A percentile compares a stretch with the other conserved stretches of the same genome.
phyloP scores from a whole-genome alignment of 1,140 invertebrate species.

The Philotrypesis tridentata region DNA sequence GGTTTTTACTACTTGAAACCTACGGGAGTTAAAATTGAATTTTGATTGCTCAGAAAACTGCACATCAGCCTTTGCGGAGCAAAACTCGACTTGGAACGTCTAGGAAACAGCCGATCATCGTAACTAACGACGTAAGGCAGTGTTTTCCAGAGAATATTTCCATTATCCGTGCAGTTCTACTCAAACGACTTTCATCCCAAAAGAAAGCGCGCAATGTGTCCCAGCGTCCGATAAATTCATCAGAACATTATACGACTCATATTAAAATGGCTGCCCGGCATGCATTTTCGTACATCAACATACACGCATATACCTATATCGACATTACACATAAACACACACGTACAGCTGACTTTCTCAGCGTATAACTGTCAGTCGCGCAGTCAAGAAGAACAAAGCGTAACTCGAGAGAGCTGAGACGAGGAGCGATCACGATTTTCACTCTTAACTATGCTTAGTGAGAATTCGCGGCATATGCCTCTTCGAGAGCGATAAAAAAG shows the following conservation, averaged over 20 bases:
- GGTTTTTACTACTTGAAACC: too few species aligned
- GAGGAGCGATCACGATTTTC: neutral
- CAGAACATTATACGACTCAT: neutral
- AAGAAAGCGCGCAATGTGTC: neutral
- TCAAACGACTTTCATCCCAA: neutral
- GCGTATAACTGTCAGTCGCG: neutral
- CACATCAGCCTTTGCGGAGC: too few species aligned
- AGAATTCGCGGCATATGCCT: neutral
- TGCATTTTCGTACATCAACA: neutral
- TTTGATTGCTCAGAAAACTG: too few species aligned
- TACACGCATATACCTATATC: neutral
- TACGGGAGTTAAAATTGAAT: too few species aligned
- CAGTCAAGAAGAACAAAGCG: neutral
- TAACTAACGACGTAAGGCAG: neutral
- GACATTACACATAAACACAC: too few species aligned
- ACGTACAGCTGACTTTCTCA: neutral
- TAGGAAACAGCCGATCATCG: neutral
- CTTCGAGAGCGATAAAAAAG: neutral
- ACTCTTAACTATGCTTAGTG: neutral
- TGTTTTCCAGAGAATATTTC: neutral
- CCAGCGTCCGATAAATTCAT: neutral
- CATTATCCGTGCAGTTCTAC: neutral
- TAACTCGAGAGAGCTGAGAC: neutral
- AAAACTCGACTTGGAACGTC: neutral
- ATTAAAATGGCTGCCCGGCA: neutral